Evolutionary conservation across 1,140 invertebrate genomes (phyloP).

Genomic region (Aphelenchoides avenae): DNA sequence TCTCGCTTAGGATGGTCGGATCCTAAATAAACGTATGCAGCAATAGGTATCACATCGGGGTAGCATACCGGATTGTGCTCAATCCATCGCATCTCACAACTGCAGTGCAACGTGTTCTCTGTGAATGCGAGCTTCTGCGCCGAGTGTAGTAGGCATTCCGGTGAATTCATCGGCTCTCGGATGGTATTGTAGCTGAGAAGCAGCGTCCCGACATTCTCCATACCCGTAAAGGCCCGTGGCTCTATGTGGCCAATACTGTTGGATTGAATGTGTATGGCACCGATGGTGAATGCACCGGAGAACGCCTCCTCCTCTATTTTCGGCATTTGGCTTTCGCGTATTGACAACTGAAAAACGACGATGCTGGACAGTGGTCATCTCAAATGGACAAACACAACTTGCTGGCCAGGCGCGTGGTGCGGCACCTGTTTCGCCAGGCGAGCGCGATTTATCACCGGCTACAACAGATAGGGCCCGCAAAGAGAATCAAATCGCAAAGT

Average conservation of each 20-base stretch:
- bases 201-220: conserved; percentile 41
- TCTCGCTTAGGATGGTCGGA: conserved; percentile 32
- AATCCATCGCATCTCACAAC: conserved; percentile 42
- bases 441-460: no score
- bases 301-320: conserved; percentile 42
- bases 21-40: background rate
- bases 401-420: no score
- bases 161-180: conserved; percentile 26
- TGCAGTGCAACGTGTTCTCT: conserved; percentile 46
- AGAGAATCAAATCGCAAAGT: no score
- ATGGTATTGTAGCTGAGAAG: conserved; percentile 45
- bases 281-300: conserved; percentile 40
- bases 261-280: conserved; percentile 42
- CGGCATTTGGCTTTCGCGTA: conserved; percentile 43
- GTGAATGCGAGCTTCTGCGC: conserved; percentile 47
- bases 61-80: conserved; percentile 35
- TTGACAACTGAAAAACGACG: conserved; percentile 33
- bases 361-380: no score
- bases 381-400: no score
- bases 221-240: conserved; percentile 35
- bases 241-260: conserved; percentile 38
- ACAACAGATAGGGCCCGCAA: no score
- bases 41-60: conserved; percentile 12
- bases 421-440: no score
- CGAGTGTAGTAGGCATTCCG: conserved; percentile 38